Base-by-base conservation (phyloP, 2,888 invertebrate species). In the Limenitis camilla region DNA sequence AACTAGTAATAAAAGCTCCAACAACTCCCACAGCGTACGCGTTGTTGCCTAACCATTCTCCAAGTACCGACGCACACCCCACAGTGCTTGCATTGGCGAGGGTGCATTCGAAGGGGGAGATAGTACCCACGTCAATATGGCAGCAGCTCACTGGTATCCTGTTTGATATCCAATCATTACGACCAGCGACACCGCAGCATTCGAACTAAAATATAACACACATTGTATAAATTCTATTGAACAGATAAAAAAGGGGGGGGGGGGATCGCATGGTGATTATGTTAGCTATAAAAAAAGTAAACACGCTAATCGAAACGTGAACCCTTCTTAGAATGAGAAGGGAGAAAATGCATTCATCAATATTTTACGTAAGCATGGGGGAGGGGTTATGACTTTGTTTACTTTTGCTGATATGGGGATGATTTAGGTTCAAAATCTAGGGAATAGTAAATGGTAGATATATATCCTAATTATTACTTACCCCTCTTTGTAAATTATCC, bases 131-230 rank as follows among this genome's bases (percentile, higher is more conserved):
- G 46, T 83, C 80, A 9, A 85, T 72, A 27, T 61, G 52, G 65
- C 93, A 94, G 66, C 94, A 94, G 33, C 90, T 89, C n/a, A 90
- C 61, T 0, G 92, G 92, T 10, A 92, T 67, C 29, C 67, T 67
- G 44, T 60, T 66, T 0, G 59, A 51, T 0, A 45, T 30, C 90
- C 92, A 94, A 65, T 93, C 92, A 1, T 63, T 63, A 4, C 77
- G 82, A 27, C 78, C 83, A 0, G 62, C 53, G 1, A 90, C 86
- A 4, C 94, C 94, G 66, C 94, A 94, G 73, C 94, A 94, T 32
- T 83, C 46, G 59, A 92, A 91, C 90, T 93, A 68, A n/a, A 61
- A 64, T n/a, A n/a, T n/a, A n/a, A n/a, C n/a, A n/a, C n/a, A n/a
- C n/a, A n/a, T n/a, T n/a, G n/a, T n/a, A n/a, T n/a, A n/a, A n/a